phyloP scores from a whole-genome alignment of 2,888 invertebrate genomes.

The Archips crataeganus region DNA sequence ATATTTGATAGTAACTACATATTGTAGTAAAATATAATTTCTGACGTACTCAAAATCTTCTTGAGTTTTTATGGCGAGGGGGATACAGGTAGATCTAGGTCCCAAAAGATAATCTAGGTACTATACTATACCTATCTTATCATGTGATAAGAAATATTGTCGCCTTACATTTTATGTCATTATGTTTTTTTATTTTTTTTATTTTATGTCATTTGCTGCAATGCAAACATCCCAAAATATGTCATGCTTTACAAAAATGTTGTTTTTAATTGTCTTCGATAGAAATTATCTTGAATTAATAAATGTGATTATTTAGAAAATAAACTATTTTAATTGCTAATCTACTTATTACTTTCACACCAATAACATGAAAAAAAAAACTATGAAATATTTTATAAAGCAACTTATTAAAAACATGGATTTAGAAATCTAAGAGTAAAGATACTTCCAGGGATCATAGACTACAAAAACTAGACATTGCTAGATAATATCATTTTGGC shows the following conservation, averaged over 20 bases:
- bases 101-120: not conserved
- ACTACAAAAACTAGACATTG: not conserved
- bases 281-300: not conserved
- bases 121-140: not conserved
- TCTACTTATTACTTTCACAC: not conserved
- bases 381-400: not conserved
- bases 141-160: slow-evolving; percentile 1
- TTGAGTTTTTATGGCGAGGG: not conserved
- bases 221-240: not conserved
- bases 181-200: too few species aligned
- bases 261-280: not conserved
- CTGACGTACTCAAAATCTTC: not conserved
- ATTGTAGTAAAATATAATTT: not conserved
- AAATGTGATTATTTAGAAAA: slow-evolving; percentile 4
- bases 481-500: not conserved
- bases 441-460: not conserved
- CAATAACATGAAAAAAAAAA: not conserved
- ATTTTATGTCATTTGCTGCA: not conserved
- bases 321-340: not conserved
- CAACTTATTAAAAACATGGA: not conserved
- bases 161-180: not conserved
- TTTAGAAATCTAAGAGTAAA: not conserved
- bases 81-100: not conserved
- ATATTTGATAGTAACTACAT: too few species aligned
- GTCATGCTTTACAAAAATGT: not conserved